phyloP scores from a whole-genome alignment of 2,888 invertebrate species.

The Tuta absoluta region DNA sequence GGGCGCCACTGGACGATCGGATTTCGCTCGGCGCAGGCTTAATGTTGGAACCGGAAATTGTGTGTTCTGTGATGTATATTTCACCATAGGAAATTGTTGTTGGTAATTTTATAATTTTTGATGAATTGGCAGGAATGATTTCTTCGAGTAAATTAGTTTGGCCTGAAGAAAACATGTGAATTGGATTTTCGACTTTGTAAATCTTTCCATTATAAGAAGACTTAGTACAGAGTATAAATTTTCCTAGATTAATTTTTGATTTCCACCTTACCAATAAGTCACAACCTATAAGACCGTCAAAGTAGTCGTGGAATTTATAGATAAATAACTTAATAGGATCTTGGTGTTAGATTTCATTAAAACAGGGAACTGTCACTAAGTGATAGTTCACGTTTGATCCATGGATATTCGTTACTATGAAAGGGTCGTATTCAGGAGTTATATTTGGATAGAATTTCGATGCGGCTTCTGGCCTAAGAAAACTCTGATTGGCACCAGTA shows the following conservation, averaged over 20 bases:
- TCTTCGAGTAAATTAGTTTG: too few relatives aligned
- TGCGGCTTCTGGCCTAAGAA: too few relatives aligned
- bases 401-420: constrained; percentile 32
- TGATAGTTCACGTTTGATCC: constrained; percentile 26
- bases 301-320: constrained; percentile 34
- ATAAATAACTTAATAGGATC: constrained; percentile 26
- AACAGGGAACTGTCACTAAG: constrained; percentile 25
- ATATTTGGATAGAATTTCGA: constrained; percentile 26
- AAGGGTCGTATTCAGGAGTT: constrained; percentile 32
- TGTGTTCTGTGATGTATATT: constrained; percentile 10
- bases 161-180: too few relatives aligned
- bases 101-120: constrained; percentile 16
- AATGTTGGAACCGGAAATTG: constrained; percentile 12
- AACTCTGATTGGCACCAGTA: constrained; percentile 35
- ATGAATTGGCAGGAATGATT: too few relatives aligned
- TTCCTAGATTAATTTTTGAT: constrained; percentile 32
- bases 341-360: constrained; percentile 19
- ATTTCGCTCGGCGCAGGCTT: too few relatives aligned
- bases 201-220: neutral
- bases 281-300: constrained; percentile 33
- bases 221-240: neutral
- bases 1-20: too few relatives aligned
- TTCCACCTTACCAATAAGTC: constrained; percentile 34
- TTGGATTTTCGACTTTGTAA: neutral
- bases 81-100: constrained; percentile 7